A percentile compares a stretch with the other conserved stretches of the same genome.
Conservation (phyloP, 2,888 invertebrate species). For the Ophraella communa region DNA sequence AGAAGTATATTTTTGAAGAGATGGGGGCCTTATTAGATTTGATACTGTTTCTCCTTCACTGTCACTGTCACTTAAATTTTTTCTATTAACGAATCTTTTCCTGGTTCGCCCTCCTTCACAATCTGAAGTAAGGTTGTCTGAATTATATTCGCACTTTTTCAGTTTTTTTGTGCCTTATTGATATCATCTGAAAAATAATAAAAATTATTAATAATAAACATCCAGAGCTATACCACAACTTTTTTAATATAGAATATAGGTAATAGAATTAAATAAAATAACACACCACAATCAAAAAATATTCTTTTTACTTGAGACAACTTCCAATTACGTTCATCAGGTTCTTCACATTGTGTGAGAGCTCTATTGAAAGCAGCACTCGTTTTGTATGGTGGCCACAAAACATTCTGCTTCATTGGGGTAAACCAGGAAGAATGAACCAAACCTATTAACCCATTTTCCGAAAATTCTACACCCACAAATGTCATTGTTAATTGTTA, state of each 20-base stretch:
- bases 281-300: not conserved
- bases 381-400: conserved; percentile 1
- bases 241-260: too few relatives aligned
- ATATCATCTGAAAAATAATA: not conserved
- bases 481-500: too few relatives aligned
- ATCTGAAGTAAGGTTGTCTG: conserved; percentile 4
- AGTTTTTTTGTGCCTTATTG: not conserved
- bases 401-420: conserved; percentile 3
- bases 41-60: conserved; percentile 2
- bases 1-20: conserved; percentile 2
- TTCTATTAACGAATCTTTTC: not conserved
- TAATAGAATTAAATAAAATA: too few relatives aligned
- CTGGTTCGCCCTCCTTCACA: conserved; percentile 5
- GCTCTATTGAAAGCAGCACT: not conserved
- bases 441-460: too few relatives aligned
- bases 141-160: not conserved
- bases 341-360: not conserved
- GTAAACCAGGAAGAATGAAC: too few relatives aligned
- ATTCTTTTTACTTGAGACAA: not conserved
- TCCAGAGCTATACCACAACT: too few relatives aligned
- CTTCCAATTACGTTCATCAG: not conserved
- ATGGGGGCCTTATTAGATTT: conserved; percentile 9
- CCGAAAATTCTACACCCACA: too few relatives aligned
- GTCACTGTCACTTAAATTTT: not conserved
- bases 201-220: too few relatives aligned